phyloP scores from a whole-genome alignment of 1,140 invertebrate species.

The Leptonema lineaticorne region DNA sequence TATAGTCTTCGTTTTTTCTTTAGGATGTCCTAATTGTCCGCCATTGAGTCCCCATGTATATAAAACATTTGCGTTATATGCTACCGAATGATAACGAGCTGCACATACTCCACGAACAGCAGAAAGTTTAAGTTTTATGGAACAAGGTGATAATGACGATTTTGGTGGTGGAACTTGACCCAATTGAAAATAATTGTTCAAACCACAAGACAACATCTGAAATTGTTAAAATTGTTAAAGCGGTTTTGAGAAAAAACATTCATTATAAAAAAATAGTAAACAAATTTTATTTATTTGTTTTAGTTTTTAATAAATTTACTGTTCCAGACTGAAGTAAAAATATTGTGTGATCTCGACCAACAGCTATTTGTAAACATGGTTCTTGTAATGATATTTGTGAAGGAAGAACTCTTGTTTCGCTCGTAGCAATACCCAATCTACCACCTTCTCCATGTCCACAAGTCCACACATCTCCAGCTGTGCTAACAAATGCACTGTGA shows the following conservation, averaged over 20 bases:
- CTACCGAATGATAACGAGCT: conserved; percentile 66
- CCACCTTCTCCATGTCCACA: conserved; percentile 78
- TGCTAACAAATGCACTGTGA: conserved; percentile 67
- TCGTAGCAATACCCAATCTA: conserved; percentile 60
- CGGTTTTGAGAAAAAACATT: background rate
- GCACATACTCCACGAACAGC: conserved; percentile 59
- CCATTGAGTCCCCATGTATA: conserved; percentile 72
- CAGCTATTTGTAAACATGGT: conserved; percentile 48
- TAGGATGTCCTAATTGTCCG: conserved; percentile 68
- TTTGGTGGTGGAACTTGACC: conserved; percentile 56
- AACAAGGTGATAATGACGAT: conserved; percentile 54
- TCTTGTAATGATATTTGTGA: conserved; percentile 45
- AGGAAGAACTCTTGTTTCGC: conserved; percentile 40
- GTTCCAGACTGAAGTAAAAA: conserved; percentile 61
- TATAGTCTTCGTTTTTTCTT: conserved; percentile 47
- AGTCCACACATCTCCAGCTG: conserved; percentile 60
- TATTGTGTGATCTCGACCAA: conserved; percentile 66
- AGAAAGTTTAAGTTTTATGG: conserved; percentile 44
- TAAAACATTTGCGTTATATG: conserved; percentile 59
- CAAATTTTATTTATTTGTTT: conserved; percentile 13
- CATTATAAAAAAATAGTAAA: background rate
- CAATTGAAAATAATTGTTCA: conserved; percentile 63
- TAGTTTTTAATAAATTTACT: conserved; percentile 38
- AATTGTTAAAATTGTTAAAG: too few relatives aligned
- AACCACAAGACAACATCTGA: conserved; percentile 62